Evolutionary conservation across 35 echinoderm and acorn worm genomes (phyloP), one percentile per base, ranked within the genome.

Genomic region (Ophiothrix spiculata): DNA sequence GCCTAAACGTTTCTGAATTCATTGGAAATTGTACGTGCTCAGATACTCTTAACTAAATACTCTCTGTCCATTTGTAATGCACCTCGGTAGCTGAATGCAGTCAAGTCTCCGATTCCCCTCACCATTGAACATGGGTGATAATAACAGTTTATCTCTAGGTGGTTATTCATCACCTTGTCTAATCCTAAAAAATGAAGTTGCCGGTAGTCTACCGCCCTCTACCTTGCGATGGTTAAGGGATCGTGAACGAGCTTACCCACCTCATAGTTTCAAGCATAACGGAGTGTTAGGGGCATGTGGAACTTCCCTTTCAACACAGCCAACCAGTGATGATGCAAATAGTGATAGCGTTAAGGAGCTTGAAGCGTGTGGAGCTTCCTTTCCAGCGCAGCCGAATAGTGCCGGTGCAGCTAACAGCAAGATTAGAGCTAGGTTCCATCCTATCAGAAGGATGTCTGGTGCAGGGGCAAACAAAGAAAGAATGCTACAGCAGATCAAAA

Each of bases 401-500:
- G n/a, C n/a, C n/a, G n/a, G n/a, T n/a, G n/a, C n/a, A n/a, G n/a
- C n/a, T n/a, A 19, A 19, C 6, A 49, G 42, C 19, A 49, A 19
- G 6, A 49, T 6, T 19, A 49, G 19, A 10, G 42, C 19, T 19
- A 10, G 42, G 42, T 49, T 49, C 19, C 42, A 49, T 49, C 42
- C 42, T 10, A 49, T 49, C 6, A 6, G 42, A 19, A 49, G 42
- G 19, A 49, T 6, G 19, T 10, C 42, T 49, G 42, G 42, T 49
- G 42, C 42, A 10, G 42, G 42, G 6, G 42, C 42, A 10, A 49
- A 49, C 19, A 49, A 49, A 49, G 42, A 56, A 33, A 49, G 79
- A 33, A 75, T 89, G 25, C 79, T 83, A 35, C 60, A 82, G 41
- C 49, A 95, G 31, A 78, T 95, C n/a, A 63, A 87, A 73, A 91